Evolutionary conservation across 2,797 vertebrate species (phyloP), one percentile per base, ranked within the genome.

Genomic region (Chaetodon trifasciatus): DNA sequence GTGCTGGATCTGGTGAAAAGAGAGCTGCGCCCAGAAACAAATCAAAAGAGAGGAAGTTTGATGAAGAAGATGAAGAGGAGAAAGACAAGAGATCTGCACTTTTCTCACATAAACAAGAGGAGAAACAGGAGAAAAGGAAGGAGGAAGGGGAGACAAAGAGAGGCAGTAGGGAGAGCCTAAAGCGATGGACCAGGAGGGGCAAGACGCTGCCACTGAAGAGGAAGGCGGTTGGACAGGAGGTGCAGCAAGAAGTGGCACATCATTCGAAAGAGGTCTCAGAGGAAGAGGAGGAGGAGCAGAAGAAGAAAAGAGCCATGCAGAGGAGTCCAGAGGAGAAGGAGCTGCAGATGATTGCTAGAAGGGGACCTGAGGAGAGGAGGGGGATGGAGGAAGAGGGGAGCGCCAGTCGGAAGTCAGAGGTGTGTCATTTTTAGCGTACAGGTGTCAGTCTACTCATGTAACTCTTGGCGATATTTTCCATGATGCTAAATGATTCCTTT

Each of bases 301-400:
- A 69, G 72, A 88, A 83, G 63, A 90, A 85, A 70, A 88, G 74
- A 75, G 70, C 44, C 17, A 16, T 21, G 10, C 86, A 79, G 78
- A 94, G 81, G 84, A 95, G 90, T 83, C 93, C 91, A 4, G 94
- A 96, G 86, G 93, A 94, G 82, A 93, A 93, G 24, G 95, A 95
- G 65, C 95, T 97, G 83, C 96, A 96, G 3, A 94, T 96, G 81
- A 95, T 94, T 66, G 94, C 93, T 17, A 89, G 49, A 3, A 74
- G 92, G 37, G 83, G 95, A 71, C 94, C 94, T 0, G 96, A 97
- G 88, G 97, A 97, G 81, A 96, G 91, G 89, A 96, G 91, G 60
- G 86, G 11, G 44, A 21, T 49, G 91, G 95, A 93, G 96, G 98
- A 99, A 70, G 98, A 99, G 86, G 98, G 98, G 76, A 99, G 98